Base-by-base conservation (phyloP, 1,140 invertebrate species). In the Delia radicum region DNA sequence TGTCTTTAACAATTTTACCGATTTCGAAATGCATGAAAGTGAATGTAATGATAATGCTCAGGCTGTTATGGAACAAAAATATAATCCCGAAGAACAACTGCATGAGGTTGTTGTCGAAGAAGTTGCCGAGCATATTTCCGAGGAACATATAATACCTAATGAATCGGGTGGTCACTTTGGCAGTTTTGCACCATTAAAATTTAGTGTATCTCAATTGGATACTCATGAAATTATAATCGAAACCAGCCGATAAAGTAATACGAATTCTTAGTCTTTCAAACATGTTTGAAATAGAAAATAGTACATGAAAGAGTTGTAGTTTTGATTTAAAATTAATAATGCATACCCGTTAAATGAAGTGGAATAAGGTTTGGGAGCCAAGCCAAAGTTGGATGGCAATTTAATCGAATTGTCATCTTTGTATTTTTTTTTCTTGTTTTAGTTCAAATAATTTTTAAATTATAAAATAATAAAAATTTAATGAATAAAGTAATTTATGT, bases 201-300 rank as follows among this genome's bases (percentile, higher is more conserved):
- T 85, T 69, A 79, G 82, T 76, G 83, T 85, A 74, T 78, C 81
- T 65, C 82, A 85, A 78, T 75, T 85, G 78, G 83, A 85, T 75
- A 84, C 82, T 71, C 81, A 85, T 77, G 83, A 85, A 74, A 85
- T 85, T 75, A 84, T 85, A 12, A 83, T 85, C 79, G 82, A 85
- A 80, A 85, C 83, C 78, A 85, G 72, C 27, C 62, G 73, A 71
- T 77, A 77, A 77, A 77, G 29, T 18, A 37, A n/a, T n/a, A n/a
- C n/a, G n/a, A n/a, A n/a, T 73, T 42, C 24, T 18, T 26, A 46
- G 26, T 18, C n/a, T n/a, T n/a, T n/a, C n/a, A n/a, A n/a, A n/a
- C n/a, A n/a, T n/a, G n/a, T n/a, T n/a, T n/a, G n/a, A n/a, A n/a
- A n/a, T n/a, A 63, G 4, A 62, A 18, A 10, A 62, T 15, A 69